Percentiles rank a stretch among this genome's conserved stretches.
Evolutionary conservation across 2,888 invertebrate genomes (phyloP).

Genomic region (Dolichopus griseipennis): DNA sequence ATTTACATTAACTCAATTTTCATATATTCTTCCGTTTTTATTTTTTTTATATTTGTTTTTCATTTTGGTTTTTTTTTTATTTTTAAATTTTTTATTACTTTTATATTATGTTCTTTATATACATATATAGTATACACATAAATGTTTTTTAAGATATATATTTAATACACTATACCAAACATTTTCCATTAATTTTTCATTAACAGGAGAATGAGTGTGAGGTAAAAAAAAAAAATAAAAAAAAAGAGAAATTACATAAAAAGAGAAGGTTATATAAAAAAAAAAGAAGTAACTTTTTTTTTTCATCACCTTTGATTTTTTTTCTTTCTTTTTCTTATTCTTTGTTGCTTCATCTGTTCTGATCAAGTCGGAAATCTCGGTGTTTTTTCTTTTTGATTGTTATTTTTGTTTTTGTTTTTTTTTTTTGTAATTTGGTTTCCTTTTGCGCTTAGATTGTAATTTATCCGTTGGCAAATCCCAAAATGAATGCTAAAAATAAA

Average conservation of each 20-base stretch:
- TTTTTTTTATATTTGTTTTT: not conserved
- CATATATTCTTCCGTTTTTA: not conserved
- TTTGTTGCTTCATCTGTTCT: no score
- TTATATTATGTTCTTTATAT: no score
- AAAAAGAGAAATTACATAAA: no score
- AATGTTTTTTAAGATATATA: no score
- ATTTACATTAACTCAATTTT: not conserved
- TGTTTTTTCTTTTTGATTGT: no score
- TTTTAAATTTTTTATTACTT: no score
- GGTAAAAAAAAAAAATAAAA: no score
- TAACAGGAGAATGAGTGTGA: no score
- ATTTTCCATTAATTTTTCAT: no score
- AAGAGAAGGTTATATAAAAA: not conserved
- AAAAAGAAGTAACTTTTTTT: not conserved
- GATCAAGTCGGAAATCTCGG: no score
- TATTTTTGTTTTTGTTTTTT: not conserved
- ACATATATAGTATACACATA: no score
- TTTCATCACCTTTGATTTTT: not conserved
- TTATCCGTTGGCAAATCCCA: constrained; percentile 4
- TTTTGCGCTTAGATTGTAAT: not conserved
- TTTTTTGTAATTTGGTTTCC: not conserved
- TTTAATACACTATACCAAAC: no score
- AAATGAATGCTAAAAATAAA: not conserved
- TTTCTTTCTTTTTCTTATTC: not conserved
- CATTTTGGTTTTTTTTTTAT: not conserved